Evolutionary conservation across 2,797 vertebrate species (phyloP).

Genomic region (Helicolenus hilgendorfi): DNA sequence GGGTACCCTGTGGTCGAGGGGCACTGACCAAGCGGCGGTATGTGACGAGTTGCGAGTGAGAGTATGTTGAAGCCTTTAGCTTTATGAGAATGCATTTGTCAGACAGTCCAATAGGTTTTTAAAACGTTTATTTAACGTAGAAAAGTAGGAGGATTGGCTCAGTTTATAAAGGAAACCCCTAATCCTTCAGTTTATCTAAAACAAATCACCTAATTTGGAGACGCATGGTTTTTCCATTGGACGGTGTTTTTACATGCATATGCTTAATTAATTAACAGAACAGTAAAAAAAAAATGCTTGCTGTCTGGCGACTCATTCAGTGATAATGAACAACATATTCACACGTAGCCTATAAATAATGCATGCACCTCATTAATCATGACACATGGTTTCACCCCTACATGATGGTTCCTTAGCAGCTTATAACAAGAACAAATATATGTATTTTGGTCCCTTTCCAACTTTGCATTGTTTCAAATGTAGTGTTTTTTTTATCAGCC

Average conservation of each 20-base stretch:
- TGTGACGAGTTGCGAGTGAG: too few relatives aligned
- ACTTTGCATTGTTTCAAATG: background rate
- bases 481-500: background rate
- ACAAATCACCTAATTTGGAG: background rate
- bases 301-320: background rate
- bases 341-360: background rate
- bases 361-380: background rate
- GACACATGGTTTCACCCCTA: background rate
- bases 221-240: background rate
- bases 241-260: background rate
- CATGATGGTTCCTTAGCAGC: background rate
- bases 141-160: background rate
- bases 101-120: background rate
- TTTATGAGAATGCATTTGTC: background rate
- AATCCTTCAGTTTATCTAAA: background rate
- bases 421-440: background rate
- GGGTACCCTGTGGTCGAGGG: too few relatives aligned
- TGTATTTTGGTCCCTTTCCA: background rate
- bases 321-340: background rate
- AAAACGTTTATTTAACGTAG: accelerated
- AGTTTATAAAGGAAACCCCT: background rate
- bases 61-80: too few relatives aligned
- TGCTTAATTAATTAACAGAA: background rate
- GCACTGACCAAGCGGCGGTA: too few relatives aligned
- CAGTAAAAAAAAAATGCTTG: background rate